A percentile compares a stretch with the other conserved stretches of the same genome.
Evolutionary conservation across 1,140 invertebrate genomes (phyloP).

Genomic region (Pachypeltis micranthus): DNA sequence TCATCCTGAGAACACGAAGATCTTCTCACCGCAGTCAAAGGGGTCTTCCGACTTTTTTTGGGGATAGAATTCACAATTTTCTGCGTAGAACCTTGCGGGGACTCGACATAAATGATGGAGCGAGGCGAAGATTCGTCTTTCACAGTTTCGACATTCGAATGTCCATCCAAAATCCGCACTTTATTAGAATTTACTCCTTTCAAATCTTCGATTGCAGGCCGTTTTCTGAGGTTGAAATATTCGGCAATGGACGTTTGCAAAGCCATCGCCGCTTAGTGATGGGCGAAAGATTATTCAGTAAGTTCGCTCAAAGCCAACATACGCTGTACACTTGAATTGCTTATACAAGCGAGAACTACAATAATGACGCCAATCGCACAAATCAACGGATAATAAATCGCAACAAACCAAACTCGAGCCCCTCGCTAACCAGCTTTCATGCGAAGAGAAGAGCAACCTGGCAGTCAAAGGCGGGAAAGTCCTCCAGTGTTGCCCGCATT

Average conservation of each 20-base stretch:
- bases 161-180: constrained; percentile 17
- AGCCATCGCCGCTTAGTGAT: no score
- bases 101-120: not conserved
- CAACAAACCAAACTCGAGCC: no score
- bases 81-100: not conserved
- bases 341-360: no score
- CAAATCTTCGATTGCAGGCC: constrained; percentile 15
- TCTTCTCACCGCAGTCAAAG: not conserved
- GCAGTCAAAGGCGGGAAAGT: no score
- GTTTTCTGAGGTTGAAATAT: constrained; percentile 21
- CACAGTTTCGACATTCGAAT: not conserved
- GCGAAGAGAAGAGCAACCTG: no score
- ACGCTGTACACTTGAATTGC: no score
- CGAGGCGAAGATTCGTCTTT: not conserved
- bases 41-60: not conserved
- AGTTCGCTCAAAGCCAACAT: no score
- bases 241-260: constrained; percentile 21
- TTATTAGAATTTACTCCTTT: constrained; percentile 12
- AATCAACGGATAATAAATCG: no score
- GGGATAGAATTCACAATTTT: not conserved
- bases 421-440: no score
- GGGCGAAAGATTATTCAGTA: no score
- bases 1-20: not conserved
- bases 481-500: no score
- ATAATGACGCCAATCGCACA: no score